A percentile compares a stretch with the other conserved stretches of the same genome.
These are phyloP conservation scores for Agrilus biguttatus DNA, from an alignment of 2,888 invertebrate species.

Conservation along the genomic window DNA sequence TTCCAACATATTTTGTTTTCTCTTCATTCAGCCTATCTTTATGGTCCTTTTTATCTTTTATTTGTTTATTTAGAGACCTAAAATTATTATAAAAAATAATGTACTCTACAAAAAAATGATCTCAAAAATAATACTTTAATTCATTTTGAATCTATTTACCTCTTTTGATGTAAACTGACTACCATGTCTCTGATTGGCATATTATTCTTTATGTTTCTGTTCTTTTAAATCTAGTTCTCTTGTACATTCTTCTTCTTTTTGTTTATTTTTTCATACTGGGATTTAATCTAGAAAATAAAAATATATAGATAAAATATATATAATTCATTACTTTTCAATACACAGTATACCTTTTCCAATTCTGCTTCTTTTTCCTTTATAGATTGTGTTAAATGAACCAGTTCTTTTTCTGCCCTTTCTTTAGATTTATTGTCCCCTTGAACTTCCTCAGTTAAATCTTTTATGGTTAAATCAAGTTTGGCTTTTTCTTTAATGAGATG, in stretches of 20 bases:
- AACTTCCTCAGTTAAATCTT: too few species aligned
- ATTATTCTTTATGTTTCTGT: conserved; percentile 86
- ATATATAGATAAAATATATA: not conserved
- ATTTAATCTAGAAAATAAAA: conserved; percentile 43
- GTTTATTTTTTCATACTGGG: too few species aligned
- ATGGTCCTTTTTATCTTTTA: too few species aligned
- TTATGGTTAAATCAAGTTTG: too few species aligned
- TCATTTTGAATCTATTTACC: too few species aligned
- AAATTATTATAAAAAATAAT: conserved; percentile 7
- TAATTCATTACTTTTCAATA: not conserved
- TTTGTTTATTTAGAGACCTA: too few species aligned
- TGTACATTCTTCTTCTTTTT: too few species aligned
- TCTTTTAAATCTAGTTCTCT: conserved; percentile 80
- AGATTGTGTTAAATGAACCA: conserved; percentile 79
- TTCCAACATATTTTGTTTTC: conserved; percentile 80
- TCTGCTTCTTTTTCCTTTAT: conserved; percentile 84
- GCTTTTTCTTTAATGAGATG: too few species aligned
- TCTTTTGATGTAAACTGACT: conserved; percentile 90
- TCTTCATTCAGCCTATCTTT: too few species aligned
- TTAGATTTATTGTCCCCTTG: too few species aligned
- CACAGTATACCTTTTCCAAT: conserved; percentile 47
- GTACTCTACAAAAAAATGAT: not conserved
- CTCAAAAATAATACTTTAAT: conserved; percentile 37
- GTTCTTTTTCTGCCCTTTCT: too few species aligned
- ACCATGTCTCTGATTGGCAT: conserved; percentile 95